Conservation (phyloP, 2,888 invertebrate genomes). For the Acronicta aceris region DNA sequence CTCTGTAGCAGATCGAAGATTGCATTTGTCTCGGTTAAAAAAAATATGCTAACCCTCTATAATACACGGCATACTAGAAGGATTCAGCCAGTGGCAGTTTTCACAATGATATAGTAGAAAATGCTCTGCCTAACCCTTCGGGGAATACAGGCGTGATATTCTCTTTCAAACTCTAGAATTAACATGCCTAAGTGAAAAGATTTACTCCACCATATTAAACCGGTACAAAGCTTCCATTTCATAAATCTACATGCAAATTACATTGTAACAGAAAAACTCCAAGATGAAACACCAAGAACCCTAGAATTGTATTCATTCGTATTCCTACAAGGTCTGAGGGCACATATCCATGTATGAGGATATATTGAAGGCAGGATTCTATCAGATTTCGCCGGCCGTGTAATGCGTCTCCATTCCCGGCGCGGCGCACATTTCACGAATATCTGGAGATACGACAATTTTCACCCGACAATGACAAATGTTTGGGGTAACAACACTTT, state of each 20-base stretch:
- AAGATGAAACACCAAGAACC: conserved; percentile 16
- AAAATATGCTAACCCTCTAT: too few species aligned
- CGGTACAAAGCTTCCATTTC: background rate
- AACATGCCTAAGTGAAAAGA: too few species aligned
- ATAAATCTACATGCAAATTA: conserved; percentile 43
- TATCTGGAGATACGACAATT: conserved; percentile 43
- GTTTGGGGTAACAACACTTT: conserved; percentile 36
- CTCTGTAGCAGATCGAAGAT: too few species aligned
- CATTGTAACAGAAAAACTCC: conserved; percentile 14
- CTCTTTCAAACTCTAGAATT: too few species aligned
- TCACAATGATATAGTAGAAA: too few species aligned
- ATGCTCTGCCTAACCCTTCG: too few species aligned
- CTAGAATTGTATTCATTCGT: conserved; percentile 38
- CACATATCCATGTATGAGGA: conserved; percentile 22
- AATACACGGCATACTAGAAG: too few species aligned
- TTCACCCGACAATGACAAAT: conserved; percentile 51
- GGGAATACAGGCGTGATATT: too few species aligned
- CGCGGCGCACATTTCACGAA: conserved; percentile 42
- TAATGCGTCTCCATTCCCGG: conserved; percentile 38
- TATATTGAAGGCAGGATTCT: conserved; percentile 47
- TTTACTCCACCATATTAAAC: background rate
- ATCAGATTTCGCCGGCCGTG: conserved; percentile 44
- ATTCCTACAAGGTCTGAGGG: conserved; percentile 25
- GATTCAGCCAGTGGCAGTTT: too few species aligned
- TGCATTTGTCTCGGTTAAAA: too few species aligned